A percentile compares a stretch with the other conserved stretches of the same genome.
phyloP scores from a whole-genome alignment of 2,797 vertebrate species.

The Hydrophis major region DNA sequence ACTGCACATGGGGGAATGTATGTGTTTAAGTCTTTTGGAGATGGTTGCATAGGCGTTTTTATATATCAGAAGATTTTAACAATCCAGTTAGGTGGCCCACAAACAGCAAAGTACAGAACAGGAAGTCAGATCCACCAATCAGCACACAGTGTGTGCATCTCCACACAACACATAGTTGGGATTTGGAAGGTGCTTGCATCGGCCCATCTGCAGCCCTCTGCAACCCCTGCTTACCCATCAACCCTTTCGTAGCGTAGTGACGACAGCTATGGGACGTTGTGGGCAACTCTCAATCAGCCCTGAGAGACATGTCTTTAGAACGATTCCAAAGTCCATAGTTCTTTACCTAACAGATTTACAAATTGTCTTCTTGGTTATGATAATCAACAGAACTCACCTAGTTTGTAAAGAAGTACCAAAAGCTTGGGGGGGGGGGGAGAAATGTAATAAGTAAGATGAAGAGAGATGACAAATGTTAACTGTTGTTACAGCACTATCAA shows the following conservation, averaged over 20 bases:
- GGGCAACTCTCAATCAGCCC: background rate
- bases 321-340: background rate
- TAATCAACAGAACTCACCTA: background rate
- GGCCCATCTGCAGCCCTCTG: background rate
- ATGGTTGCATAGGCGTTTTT: background rate
- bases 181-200: background rate
- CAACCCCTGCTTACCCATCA: background rate
- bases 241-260: background rate
- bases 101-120: background rate
- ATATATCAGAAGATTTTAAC: background rate
- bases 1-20: background rate
- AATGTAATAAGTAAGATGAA: background rate
- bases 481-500: background rate
- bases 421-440: background rate
- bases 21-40: background rate
- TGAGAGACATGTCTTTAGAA: background rate
- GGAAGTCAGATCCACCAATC: background rate
- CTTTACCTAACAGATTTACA: background rate
- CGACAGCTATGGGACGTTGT: accelerated
- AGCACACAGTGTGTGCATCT: background rate
- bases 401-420: background rate
- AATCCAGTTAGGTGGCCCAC: background rate
- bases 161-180: background rate
- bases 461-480: background rate
- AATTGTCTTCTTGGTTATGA: background rate